Evolutionary conservation across 2,888 invertebrate genomes (phyloP), one percentile per base, ranked within the genome.

Genomic region (Cecidostiba fungosa): DNA sequence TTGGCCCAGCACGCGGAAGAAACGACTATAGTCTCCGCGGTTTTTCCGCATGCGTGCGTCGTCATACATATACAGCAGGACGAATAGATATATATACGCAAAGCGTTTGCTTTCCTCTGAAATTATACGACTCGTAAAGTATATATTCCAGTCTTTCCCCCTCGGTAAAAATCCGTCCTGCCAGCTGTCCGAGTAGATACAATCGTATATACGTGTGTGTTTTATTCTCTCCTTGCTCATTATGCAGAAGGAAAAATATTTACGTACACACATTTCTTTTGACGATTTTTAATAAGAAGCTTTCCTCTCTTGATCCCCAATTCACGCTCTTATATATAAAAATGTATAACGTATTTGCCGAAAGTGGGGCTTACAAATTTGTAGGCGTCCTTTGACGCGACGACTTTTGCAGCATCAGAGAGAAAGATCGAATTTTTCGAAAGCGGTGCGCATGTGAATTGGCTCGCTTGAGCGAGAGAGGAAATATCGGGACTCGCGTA

Each of bases 121-220:
- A 90, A 90, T 90, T 89, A 90, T 90, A 90, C 90, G 88, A 90
- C 89, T 89, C 88, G 87, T 90, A 89, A 90, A 88, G 82, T 90
- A 43, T 43, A 76, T 43, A 76, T 69, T 76, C 76, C 54, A n/a
- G 66, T n/a, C 66, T 29, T n/a, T 3, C n/a, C n/a, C 54, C 19
- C 23, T 59, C 8, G n/a, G 19, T n/a, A 5, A 59, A n/a, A 59
- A 59, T 59, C 23, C 54, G 54, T 23, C 8, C 6, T n/a, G 50
- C 50, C 50, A 50, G 23, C n/a, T 59, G 54, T 59, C 54, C 54
- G 10, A 59, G 5, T 59, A n/a, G 54, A 59, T 23, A n/a, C 54
- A n/a, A n/a, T 23, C 6, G n/a, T 50, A 19, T 59, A n/a, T n/a
- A 1, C 23, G 8, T 1, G 19, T 59, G 6, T 59, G n/a, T 54